Base-by-base conservation (phyloP, 2,113 vertebrate species). In the Cettia cetti region DNA sequence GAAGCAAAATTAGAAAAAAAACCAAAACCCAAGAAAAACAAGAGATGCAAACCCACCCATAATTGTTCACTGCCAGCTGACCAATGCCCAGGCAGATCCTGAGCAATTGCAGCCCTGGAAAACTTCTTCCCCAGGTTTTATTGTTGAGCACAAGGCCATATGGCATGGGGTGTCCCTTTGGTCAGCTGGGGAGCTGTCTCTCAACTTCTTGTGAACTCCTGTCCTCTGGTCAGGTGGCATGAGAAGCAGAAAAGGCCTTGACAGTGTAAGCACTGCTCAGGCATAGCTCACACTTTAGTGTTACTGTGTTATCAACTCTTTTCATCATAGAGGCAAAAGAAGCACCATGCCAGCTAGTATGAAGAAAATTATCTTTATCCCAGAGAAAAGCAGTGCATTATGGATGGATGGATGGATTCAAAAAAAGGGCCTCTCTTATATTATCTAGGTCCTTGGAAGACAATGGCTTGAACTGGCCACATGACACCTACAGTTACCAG, bases 11-110 rank as follows among this genome's bases (percentile, higher is more conserved):
- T 10, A 13, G 7, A 1, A 9, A 52, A n/a, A 70, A 30, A 35
- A 40, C n/a, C n/a, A n/a, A n/a, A n/a, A n/a, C n/a, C n/a, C 39
- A 40, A 13, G 10, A 40, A 40, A 40, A 40, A 40, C 39, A 40
- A 40, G 39, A 40, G n/a, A n/a, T n/a, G n/a, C 15, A 70, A 74
- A 92, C 3, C 1, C 2, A 47, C 5, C 5, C 7, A 20, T 23
- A 75, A n/a, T 2, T 70, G 10, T 18, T 42, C 26, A 69, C 30
- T 10, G 21, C 20, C 33, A 63, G 3, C 30, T 40, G 33, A 63
- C 10, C 0, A 0, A 60, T 57, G 26, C 7, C 21, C 28, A 64
- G n/a, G 9, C 7, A 27, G 17, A 31, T 13, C 13, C 40, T 60
- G 44, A 60, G 65, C 1, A 18, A 26, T 3, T 15, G 6, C 19